A percentile compares a stretch with the other conserved stretches of the same genome.
phyloP scores from a whole-genome alignment of 1,140 invertebrate species.

The Sitobion miscanthi region DNA sequence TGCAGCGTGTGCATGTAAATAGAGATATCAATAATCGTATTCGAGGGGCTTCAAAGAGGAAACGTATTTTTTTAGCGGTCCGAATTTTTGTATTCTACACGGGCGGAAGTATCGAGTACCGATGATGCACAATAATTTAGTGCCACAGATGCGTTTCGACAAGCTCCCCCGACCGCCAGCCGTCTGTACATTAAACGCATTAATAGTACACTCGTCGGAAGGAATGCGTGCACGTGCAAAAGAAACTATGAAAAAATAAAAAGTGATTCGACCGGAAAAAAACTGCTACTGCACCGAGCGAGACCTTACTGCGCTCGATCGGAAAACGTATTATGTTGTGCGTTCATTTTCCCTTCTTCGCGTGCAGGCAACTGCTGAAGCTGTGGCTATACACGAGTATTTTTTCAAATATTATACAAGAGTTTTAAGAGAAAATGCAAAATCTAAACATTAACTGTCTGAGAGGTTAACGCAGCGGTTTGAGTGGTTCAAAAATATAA shows the following conservation, averaged over 20 bases:
- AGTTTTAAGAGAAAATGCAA: no score
- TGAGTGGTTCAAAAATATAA: neutral
- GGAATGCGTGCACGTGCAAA: neutral
- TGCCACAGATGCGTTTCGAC: neutral
- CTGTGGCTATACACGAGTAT: neutral
- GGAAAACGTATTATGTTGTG: constrained; percentile 1
- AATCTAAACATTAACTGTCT: no score
- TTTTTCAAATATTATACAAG: neutral
- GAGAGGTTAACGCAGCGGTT: no score
- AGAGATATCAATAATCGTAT: neutral
- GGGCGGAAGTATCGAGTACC: neutral
- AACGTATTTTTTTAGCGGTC: neutral
- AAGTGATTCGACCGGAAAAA: neutral
- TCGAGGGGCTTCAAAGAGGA: neutral
- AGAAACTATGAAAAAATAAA: neutral
- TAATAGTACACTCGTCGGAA: neutral
- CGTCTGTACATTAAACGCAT: neutral
- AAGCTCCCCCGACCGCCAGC: neutral
- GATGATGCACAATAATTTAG: neutral
- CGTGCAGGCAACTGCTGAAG: neutral
- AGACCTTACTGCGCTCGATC: neutral
- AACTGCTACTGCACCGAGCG: neutral
- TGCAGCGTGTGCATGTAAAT: neutral
- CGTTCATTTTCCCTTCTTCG: neutral
- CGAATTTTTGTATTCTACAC: neutral